phyloP scores from a whole-genome alignment of 2,888 invertebrate genomes.

The Vanessa cardui region DNA sequence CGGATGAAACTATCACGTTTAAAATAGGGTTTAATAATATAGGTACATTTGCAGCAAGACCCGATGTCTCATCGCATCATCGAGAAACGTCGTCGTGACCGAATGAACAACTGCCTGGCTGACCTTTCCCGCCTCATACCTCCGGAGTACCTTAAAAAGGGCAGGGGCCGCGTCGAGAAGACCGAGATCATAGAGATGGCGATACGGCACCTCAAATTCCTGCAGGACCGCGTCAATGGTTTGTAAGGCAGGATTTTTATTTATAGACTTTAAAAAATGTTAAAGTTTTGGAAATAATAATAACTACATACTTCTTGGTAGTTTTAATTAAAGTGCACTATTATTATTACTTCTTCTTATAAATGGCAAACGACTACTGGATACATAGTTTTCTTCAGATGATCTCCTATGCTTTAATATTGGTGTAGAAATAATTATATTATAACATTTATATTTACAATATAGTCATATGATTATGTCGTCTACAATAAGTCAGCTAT shows the following conservation, averaged over 20 bases:
- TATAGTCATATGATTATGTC: slow-evolving; percentile 20
- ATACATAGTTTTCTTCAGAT: slow-evolving; percentile 65
- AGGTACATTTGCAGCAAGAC: slow-evolving; percentile 87
- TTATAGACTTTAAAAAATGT: neutral
- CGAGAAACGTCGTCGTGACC: slow-evolving; percentile 96
- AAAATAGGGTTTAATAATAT: neutral
- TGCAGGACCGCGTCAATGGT: slow-evolving; percentile 87
- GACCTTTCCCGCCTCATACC: slow-evolving; percentile 97
- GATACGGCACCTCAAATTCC: slow-evolving; percentile 94
- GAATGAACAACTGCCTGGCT: slow-evolving; percentile 98
- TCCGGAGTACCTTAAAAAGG: slow-evolving; percentile 95
- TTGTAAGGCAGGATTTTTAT: slow-evolving; percentile 41
- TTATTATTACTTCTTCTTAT: neutral
- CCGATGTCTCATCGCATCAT: slow-evolving; percentile 99
- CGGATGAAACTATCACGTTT: too few species aligned
- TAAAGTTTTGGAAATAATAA: neutral
- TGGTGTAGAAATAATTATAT: slow-evolving; percentile 57
- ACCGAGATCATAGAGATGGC: slow-evolving; percentile 99
- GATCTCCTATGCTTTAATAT: slow-evolving; percentile 67
- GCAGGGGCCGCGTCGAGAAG: slow-evolving; percentile 97
- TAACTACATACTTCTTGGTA: neutral
- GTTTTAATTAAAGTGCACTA: neutral
- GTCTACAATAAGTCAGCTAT: slow-evolving; percentile 13
- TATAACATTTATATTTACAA: slow-evolving; percentile 22
- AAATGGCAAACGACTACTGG: slow-evolving; percentile 46